A percentile compares a stretch with the other conserved stretches of the same genome.
These are phyloP conservation scores for Salvator merianae DNA, from an alignment of 2,113 vertebrate species.

Conservation along the genomic window DNA sequence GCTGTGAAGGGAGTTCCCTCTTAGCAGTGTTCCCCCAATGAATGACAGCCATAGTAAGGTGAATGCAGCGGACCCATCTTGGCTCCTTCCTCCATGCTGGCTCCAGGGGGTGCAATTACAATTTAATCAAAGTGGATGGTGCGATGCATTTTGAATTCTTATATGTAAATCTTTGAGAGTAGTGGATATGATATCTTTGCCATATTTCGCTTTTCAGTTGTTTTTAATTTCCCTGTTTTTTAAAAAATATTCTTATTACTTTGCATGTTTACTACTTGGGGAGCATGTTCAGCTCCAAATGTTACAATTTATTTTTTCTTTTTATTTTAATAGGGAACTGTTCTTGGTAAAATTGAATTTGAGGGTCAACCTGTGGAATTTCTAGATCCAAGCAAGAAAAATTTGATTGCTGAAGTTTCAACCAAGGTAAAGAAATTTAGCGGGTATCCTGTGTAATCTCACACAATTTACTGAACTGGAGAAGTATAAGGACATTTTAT, in stretches of 20 bases:
- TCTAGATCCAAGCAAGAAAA: conserved; percentile 86
- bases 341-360: conserved; percentile 97
- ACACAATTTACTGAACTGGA: background rate
- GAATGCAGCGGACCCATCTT: no score
- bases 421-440: conserved; percentile 83
- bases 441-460: background rate
- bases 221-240: conserved; percentile 26
- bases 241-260: background rate
- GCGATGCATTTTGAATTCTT: background rate
- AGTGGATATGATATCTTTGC: background rate
- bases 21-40: no score
- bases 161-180: background rate
- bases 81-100: no score
- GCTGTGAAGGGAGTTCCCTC: no score
- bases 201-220: conserved; percentile 19
- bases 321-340: conserved; percentile 81
- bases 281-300: no score
- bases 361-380: conserved; percentile 89
- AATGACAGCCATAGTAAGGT: no score
- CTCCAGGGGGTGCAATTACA: background rate
- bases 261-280: no score
- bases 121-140: background rate
- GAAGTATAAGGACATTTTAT: background rate
- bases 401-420: conserved; percentile 91
- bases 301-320: conserved; percentile 5